These are phyloP conservation scores for Indicator maculatus DNA, from an alignment of 2,113 vertebrate genomes.

Conservation along the genomic window DNA sequence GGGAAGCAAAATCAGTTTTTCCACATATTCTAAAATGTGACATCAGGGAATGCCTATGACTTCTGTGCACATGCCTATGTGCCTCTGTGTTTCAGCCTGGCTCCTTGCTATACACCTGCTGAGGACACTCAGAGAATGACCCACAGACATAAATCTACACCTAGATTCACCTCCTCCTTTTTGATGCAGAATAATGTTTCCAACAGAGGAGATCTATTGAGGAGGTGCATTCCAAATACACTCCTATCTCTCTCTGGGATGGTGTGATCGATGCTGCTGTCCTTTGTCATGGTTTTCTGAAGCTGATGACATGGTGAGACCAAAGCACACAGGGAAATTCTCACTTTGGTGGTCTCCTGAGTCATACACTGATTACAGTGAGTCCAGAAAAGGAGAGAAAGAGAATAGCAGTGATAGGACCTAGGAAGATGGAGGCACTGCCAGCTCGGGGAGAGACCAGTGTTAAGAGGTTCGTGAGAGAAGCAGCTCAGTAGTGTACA, in stretches of 20 bases:
- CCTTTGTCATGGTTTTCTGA: neutral
- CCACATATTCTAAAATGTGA: neutral
- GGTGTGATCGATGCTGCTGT: fast-evolving
- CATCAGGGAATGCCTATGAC: neutral
- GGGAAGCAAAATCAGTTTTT: neutral
- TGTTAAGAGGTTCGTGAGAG: neutral
- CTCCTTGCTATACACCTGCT: fast-evolving
- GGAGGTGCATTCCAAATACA: neutral
- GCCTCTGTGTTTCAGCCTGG: neutral
- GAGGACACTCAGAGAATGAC: neutral
- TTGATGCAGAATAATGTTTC: neutral
- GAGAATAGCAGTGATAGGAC: neutral
- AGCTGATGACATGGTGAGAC: neutral
- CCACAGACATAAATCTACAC: neutral
- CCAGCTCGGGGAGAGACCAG: neutral
- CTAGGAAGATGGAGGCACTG: neutral
- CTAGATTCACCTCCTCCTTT: neutral
- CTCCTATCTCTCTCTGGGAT: neutral
- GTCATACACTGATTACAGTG: neutral
- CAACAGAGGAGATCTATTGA: neutral
- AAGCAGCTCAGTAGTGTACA: neutral
- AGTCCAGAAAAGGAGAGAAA: neutral
- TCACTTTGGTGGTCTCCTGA: neutral
- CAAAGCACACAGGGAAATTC: neutral
- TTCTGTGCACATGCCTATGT: neutral